These are phyloP conservation scores for Halisarca cf. caerulea DNA, from an alignment of 37 sponge, comb jelly and placozoan genomes.

Conservation along the genomic window DNA sequence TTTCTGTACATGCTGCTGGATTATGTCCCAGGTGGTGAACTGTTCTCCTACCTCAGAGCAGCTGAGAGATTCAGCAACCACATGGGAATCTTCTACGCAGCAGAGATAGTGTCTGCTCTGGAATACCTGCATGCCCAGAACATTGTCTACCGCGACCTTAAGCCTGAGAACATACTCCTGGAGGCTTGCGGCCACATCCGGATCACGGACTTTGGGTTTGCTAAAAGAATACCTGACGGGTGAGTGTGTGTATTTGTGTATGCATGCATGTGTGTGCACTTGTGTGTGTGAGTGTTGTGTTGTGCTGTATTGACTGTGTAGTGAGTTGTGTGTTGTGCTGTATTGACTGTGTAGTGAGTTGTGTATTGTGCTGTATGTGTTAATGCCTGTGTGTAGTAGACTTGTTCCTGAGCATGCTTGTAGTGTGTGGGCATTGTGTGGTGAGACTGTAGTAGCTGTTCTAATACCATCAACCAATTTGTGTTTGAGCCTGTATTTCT, in stretches of 20 bases:
- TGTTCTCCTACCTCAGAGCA: slow-evolving; percentile 89
- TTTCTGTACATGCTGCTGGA: slow-evolving; percentile 95
- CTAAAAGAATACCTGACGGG: slow-evolving; percentile 80
- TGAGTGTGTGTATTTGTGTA: background rate
- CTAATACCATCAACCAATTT: too few relatives aligned
- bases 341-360: too few relatives aligned
- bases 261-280: background rate
- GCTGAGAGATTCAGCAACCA: slow-evolving; percentile 75
- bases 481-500: too few relatives aligned
- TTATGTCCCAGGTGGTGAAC: slow-evolving; percentile 89
- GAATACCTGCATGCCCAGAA: slow-evolving; percentile 86
- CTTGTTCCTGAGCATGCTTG: too few relatives aligned
- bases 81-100: slow-evolving; percentile 78
- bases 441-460: too few relatives aligned
- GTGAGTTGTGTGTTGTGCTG: too few relatives aligned
- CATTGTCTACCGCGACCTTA: slow-evolving; percentile 92
- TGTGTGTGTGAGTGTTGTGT: slow-evolving; percentile 1
- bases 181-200: slow-evolving; percentile 84
- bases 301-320: too few relatives aligned
- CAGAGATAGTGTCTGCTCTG: slow-evolving; percentile 91
- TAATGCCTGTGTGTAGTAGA: too few relatives aligned
- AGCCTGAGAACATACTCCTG: slow-evolving; percentile 91
- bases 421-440: too few relatives aligned
- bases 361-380: too few relatives aligned
- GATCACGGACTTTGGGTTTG: slow-evolving; percentile 94